phyloP scores from a whole-genome alignment of 1,140 invertebrate genomes.

The Mercenaria mercenaria region DNA sequence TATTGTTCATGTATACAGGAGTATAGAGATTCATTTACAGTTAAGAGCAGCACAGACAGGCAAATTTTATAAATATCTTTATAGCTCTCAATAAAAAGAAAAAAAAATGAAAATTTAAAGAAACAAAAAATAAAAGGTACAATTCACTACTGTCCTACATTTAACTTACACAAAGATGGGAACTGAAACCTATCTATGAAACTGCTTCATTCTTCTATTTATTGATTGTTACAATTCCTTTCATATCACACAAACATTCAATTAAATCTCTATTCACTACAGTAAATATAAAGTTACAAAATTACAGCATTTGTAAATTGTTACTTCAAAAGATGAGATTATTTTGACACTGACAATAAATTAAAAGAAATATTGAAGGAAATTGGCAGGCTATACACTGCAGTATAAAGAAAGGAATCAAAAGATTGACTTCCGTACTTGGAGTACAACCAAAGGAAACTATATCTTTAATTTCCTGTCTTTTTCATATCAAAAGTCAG shows the following conservation, averaged over 20 bases:
- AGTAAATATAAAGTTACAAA: conserved; percentile 13
- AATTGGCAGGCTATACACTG: background rate
- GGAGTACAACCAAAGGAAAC: background rate
- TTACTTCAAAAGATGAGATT: background rate
- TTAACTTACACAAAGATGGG: background rate
- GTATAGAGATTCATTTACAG: too few relatives aligned
- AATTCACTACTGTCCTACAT: too few relatives aligned
- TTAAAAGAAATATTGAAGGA: background rate
- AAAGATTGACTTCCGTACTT: background rate
- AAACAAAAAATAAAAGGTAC: too few relatives aligned
- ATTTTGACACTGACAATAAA: conserved; percentile 27
- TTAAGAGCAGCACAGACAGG: too few relatives aligned
- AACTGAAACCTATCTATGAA: background rate
- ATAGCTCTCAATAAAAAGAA: too few relatives aligned
- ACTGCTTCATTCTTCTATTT: background rate
- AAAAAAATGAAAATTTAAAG: too few relatives aligned
- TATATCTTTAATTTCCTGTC: conserved; percentile 16
- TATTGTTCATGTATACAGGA: too few relatives aligned
- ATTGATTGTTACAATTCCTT: background rate
- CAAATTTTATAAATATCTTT: too few relatives aligned
- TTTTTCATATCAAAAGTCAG: background rate
- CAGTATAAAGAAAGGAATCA: background rate
- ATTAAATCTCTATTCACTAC: background rate
- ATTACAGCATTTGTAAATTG: background rate
- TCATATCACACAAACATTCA: background rate